phyloP scores from a whole-genome alignment of 2,888 invertebrate genomes.

The Dasysyrphus tricinctus region DNA sequence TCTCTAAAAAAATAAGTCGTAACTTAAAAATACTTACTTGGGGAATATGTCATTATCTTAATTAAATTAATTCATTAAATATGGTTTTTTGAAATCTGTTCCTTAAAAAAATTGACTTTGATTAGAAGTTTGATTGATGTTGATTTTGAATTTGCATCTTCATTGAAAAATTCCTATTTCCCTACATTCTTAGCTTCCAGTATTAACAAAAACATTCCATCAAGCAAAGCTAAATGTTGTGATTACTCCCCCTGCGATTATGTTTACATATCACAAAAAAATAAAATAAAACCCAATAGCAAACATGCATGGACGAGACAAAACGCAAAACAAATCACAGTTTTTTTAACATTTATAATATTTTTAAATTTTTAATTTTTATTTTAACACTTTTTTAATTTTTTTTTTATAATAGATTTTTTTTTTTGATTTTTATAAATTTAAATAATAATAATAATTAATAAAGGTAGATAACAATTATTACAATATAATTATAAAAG shows the following conservation, averaged over 20 bases:
- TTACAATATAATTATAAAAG: constrained; percentile 62
- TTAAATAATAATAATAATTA: constrained; percentile 51
- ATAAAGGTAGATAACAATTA: constrained; percentile 70
- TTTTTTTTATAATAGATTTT: constrained; percentile 28
- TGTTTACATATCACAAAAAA: background rate
- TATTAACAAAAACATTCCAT: background rate
- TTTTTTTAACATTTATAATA: constrained; percentile 70
- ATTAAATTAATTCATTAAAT: too few relatives aligned
- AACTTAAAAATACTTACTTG: too few relatives aligned
- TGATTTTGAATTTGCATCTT: too few relatives aligned
- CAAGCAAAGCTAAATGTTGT: background rate
- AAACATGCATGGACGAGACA: constrained; percentile 26
- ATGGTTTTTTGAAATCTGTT: too few relatives aligned
- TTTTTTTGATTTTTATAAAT: constrained; percentile 11
- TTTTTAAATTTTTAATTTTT: constrained; percentile 50
- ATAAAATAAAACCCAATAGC: constrained; percentile 5
- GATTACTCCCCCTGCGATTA: background rate
- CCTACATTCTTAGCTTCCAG: too few relatives aligned
- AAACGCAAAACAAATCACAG: constrained; percentile 36
- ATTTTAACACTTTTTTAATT: constrained; percentile 44
- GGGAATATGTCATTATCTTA: too few relatives aligned
- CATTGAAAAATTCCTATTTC: too few relatives aligned
- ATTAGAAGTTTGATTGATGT: too few relatives aligned
- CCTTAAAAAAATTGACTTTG: too few relatives aligned
- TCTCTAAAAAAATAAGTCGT: too few relatives aligned